phyloP scores from a whole-genome alignment of 2,797 vertebrate species.

The Phataginus tricuspis region DNA sequence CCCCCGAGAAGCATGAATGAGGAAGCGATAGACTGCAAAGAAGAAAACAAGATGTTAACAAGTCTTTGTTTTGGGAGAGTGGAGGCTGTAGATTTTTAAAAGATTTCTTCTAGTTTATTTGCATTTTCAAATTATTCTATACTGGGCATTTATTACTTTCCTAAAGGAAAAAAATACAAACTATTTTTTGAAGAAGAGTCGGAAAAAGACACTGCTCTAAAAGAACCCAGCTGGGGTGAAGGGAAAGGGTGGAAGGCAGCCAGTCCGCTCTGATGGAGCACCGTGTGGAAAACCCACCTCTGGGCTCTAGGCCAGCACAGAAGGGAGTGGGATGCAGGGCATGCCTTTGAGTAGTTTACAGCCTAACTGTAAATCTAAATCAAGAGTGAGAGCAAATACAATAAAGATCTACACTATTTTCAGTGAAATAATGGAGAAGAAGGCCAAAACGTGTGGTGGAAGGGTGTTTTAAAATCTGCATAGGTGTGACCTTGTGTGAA shows the following conservation, averaged over 20 bases:
- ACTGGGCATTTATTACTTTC: not conserved
- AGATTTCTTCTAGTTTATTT: not conserved
- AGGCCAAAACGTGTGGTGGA: not conserved
- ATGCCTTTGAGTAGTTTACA: not conserved
- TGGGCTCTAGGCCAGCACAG: not conserved
- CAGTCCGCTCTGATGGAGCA: not conserved
- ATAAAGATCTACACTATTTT: not conserved
- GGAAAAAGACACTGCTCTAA: not conserved
- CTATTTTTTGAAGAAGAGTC: not conserved
- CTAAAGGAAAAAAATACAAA: not conserved
- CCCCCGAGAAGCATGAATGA: not conserved
- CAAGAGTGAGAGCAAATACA: not conserved
- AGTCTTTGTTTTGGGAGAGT: not conserved
- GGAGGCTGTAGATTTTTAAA: too few species aligned
- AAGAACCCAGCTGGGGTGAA: not conserved
- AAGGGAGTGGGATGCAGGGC: not conserved
- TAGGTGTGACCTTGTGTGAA: not conserved
- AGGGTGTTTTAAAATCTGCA: not conserved
- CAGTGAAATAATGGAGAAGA: not conserved
- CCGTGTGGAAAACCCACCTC: not conserved
- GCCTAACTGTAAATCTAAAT: not conserved
- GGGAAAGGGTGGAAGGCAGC: not conserved
- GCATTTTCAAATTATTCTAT: not conserved
- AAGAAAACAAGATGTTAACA: not conserved
- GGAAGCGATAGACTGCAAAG: not conserved